phyloP scores from a whole-genome alignment of 2,888 invertebrate species.

The Allophyes oxyacanthae region DNA sequence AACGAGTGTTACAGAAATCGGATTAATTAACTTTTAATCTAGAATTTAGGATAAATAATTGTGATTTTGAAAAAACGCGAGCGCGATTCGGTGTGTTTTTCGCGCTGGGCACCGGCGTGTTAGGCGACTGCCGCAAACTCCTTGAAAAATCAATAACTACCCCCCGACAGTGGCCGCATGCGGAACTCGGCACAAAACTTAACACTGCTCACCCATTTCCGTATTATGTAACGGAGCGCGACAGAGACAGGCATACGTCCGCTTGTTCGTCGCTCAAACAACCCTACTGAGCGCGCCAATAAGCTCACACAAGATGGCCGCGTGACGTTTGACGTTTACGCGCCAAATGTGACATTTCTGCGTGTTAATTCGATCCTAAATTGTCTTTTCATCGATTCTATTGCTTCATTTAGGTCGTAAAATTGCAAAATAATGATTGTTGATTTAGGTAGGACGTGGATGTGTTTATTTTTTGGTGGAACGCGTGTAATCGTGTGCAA shows the following conservation, averaged over 20 bases:
- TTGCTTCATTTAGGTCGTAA: conserved; percentile 72
- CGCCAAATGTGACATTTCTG: conserved; percentile 85
- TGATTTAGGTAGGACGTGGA: conserved; percentile 42
- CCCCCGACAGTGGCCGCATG: conserved; percentile 82
- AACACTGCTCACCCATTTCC: conserved; percentile 86
- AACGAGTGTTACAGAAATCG: conserved; percentile 47
- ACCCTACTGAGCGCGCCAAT: conserved; percentile 78
- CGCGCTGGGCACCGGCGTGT: conserved; percentile 86
- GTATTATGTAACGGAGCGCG: conserved; percentile 82
- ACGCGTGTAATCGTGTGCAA: conserved; percentile 16
- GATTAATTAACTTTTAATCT: conserved; percentile 42
- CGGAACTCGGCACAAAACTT: conserved; percentile 80
- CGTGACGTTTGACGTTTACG: conserved; percentile 86
- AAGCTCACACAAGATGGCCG: conserved; percentile 75
- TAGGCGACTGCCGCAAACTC: conserved; percentile 87
- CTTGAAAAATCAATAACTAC: conserved; percentile 86
- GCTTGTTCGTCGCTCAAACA: conserved; percentile 67
- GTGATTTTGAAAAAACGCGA: conserved; percentile 77
- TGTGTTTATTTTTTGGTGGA: conserved; percentile 39
- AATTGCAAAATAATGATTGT: conserved; percentile 63
- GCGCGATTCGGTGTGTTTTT: conserved; percentile 83
- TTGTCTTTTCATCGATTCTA: conserved; percentile 77
- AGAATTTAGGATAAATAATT: conserved; percentile 69
- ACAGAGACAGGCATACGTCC: conserved; percentile 73
- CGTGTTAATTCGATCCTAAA: conserved; percentile 72